Evolutionary conservation across 2,113 vertebrate species (phyloP).

Genomic region (Argyrosomus japonicus): DNA sequence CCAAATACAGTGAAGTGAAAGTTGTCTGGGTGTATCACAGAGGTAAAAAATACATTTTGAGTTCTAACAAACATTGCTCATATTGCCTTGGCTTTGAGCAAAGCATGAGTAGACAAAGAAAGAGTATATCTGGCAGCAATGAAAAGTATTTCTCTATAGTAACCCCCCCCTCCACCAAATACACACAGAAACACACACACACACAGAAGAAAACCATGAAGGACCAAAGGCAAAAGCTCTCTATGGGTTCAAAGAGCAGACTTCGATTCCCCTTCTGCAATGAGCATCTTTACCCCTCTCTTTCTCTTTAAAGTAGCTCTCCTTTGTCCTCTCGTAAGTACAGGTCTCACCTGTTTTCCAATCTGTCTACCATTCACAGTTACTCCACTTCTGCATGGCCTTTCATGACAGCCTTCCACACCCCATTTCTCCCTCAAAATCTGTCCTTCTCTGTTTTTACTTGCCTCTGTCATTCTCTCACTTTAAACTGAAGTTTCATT

Average conservation of each 20-base stretch:
- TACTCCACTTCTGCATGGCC: conserved; percentile 32
- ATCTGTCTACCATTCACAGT: conserved; percentile 34
- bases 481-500: conserved; percentile 44
- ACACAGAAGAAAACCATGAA: background rate
- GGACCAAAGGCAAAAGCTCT: conserved; percentile 38
- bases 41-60: conserved; percentile 5
- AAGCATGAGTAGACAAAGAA: conserved; percentile 11
- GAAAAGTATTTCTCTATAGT: background rate
- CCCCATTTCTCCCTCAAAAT: conserved; percentile 14
- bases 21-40: background rate
- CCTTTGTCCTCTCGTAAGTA: conserved; percentile 50
- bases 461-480: conserved; percentile 33
- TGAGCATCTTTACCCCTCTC: conserved; percentile 32
- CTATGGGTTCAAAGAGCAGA: conserved; percentile 50
- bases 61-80: conserved; percentile 17
- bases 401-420: conserved; percentile 31
- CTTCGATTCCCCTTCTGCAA: conserved; percentile 40
- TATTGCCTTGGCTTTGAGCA: background rate
- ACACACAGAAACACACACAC: background rate
- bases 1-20: background rate
- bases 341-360: conserved; percentile 62
- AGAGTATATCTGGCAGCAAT: background rate
- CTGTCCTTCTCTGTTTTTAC: conserved; percentile 2
- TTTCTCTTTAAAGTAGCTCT: conserved; percentile 55
- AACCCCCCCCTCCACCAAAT: background rate